phyloP scores from a whole-genome alignment of 2,113 vertebrate species.

The Emydocephalus ijimae region DNA sequence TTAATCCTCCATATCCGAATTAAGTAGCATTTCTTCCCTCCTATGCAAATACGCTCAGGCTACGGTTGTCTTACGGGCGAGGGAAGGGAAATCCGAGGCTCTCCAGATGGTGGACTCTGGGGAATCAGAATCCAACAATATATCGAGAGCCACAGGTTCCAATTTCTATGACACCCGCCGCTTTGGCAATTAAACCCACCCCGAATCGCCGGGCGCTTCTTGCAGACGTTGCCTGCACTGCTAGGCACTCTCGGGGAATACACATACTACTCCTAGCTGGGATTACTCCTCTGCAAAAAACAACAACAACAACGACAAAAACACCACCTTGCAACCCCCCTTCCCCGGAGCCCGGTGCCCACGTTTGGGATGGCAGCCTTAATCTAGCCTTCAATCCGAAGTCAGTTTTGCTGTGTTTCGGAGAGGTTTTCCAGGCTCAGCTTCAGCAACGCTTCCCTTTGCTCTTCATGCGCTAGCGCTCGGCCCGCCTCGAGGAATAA shows the following conservation, averaged over 20 bases:
- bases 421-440: neutral
- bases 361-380: neutral
- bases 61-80: neutral
- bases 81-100: neutral
- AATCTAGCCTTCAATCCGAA: neutral
- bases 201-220: neutral
- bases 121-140: neutral
- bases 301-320: too few species aligned
- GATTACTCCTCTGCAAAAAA: neutral
- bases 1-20: neutral
- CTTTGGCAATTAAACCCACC: neutral
- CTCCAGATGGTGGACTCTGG: neutral
- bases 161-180: neutral
- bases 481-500: neutral
- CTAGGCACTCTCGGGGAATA: neutral
- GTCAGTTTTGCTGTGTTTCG: neutral
- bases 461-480: neutral
- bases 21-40: neutral
- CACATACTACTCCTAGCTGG: neutral
- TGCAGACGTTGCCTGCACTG: neutral
- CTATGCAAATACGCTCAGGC: neutral
- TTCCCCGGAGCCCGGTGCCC: neutral
- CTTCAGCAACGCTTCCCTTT: neutral
- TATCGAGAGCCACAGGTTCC: neutral
- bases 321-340: neutral